Base-by-base conservation (phyloP, 1,140 invertebrate genomes). In the Eufriesea mexicana region DNA sequence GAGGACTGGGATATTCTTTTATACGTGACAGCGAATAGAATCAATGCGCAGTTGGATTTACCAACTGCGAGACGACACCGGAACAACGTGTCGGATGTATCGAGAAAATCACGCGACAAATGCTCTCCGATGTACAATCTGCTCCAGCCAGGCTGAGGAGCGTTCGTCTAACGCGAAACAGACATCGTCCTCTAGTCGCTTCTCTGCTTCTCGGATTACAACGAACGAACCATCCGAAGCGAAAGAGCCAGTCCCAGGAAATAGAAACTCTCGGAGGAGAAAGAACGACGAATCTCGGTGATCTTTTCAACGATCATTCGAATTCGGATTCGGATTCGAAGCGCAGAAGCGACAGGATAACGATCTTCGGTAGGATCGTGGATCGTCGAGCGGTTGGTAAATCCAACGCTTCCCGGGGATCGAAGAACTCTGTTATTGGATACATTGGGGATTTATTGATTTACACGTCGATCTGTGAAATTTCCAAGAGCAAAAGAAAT, bases 391-490 rank as follows among this genome's bases (percentile, higher is more conserved):
- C 18, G 35, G 49, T 83, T 78, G 81, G 81, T 78, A 83, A 83
- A 83, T 78, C 75, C 81, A 83, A 71, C 75, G 14, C 0, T 70
- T 78, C 18, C 35, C 54, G n/a, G 20, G 59, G 64, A 25, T 28
- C 45, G 75, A 83, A 76, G 23, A 78, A 67, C 49, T 47, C 51
- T 73, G 35, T 1, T 42, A n/a, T 23, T 49, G 20, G 25, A n/a
- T 9, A 55, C 35, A 8, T 12, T 18, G 61, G n/a, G 42, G 20
- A 25, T 51, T 42, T 4, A 64, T 77, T 35, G 47, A 57, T 62
- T 23, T 45, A 35, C 55, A 83, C 47, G 74, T 71, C 55, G 81
- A 83, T 78, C 81, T 83, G 81, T 85, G 70, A 79, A 86, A 84
- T 76, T 76, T 67, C 54, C 81, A 78, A 84, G 64, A 84, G 66